A percentile compares a stretch with the other conserved stretches of the same genome.
Evolutionary conservation across 2,113 vertebrate species (phyloP).

Genomic region (Bubo scandiacus): DNA sequence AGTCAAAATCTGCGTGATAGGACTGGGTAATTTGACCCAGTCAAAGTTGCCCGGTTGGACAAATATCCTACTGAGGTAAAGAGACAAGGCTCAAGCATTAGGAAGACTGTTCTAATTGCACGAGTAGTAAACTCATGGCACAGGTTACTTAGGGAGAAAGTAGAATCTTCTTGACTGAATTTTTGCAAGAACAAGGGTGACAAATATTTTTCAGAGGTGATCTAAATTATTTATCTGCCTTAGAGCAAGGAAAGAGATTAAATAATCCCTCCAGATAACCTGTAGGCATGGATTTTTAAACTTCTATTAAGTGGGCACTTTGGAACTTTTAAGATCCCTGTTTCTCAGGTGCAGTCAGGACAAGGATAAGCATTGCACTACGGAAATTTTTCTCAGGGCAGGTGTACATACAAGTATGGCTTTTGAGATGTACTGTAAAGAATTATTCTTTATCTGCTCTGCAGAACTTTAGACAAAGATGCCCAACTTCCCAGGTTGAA

Average conservation of each 20-base stretch:
- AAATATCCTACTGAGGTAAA: neutral
- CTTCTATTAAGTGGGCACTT: neutral
- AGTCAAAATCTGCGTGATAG: neutral
- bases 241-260: neutral
- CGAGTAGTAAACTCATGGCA: neutral
- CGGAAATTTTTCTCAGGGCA: neutral
- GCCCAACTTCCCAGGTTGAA: neutral
- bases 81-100: neutral
- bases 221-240: neutral
- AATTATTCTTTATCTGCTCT: neutral
- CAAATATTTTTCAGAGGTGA: neutral
- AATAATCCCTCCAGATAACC: neutral
- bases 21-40: neutral
- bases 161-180: neutral
- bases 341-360: neutral
- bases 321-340: neutral
- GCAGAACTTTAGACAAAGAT: neutral
- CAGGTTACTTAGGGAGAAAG: neutral
- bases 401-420: neutral
- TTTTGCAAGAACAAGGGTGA: neutral
- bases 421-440: neutral
- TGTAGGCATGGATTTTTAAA: neutral
- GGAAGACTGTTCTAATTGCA: neutral
- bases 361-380: neutral
- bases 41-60: neutral